phyloP scores from a whole-genome alignment of 2,113 vertebrate species.

The Sylvicapra grimmia region DNA sequence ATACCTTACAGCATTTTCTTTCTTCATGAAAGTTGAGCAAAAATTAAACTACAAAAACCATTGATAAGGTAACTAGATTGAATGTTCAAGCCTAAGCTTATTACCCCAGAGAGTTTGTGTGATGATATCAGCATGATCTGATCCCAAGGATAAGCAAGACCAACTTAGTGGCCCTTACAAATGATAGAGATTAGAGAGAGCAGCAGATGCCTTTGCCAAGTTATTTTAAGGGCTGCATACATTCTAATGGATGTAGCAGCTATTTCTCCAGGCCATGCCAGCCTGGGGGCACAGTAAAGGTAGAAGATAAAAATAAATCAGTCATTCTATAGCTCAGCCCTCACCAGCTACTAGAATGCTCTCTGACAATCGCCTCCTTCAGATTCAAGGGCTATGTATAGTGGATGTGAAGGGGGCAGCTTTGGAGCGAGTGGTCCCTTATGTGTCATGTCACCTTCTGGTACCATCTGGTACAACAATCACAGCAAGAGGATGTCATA shows the following conservation, averaged over 20 bases:
- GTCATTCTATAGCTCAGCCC: background rate
- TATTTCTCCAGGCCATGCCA: background rate
- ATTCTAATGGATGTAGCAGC: slow-evolving; percentile 3
- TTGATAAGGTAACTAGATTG: background rate
- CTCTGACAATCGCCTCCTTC: background rate
- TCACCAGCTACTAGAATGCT: background rate
- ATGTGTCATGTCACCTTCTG: background rate
- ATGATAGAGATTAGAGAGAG: background rate
- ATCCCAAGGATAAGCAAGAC: slow-evolving; percentile 4
- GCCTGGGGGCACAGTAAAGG: background rate
- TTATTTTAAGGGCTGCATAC: background rate
- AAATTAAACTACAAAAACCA: background rate
- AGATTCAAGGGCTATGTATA: background rate
- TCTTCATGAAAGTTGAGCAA: slow-evolving; percentile 23
- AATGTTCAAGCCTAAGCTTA: background rate
- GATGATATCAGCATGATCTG: background rate
- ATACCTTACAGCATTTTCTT: background rate
- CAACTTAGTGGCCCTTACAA: background rate
- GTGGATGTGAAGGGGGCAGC: background rate
- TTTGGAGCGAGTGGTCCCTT: background rate
- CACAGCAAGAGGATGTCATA: background rate
- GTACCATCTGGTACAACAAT: background rate
- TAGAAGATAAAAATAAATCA: slow-evolving; percentile 38
- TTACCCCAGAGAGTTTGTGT: background rate
- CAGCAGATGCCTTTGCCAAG: background rate